Percentiles rank a stretch among this genome's conserved stretches.
Conservation (phyloP, 1,140 invertebrate species). For the Halictus rubicundus region DNA sequence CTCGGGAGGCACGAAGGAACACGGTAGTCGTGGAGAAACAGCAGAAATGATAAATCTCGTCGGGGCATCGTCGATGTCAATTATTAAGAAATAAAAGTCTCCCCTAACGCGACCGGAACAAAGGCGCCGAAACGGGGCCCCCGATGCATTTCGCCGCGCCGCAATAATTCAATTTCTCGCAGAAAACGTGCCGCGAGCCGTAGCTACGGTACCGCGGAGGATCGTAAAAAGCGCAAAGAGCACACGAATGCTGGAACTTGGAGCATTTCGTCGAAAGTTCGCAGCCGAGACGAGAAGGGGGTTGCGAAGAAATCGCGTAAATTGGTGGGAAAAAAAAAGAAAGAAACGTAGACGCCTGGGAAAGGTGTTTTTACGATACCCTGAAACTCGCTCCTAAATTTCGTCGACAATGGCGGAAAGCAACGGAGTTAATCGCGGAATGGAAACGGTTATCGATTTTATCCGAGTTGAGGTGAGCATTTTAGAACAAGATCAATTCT, state of each 20-base stretch:
- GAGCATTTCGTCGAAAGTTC: conserved; percentile 2
- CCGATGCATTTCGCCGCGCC: no score
- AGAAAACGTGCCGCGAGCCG: not conserved
- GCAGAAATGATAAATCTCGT: conserved; percentile 31
- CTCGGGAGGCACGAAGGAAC: conserved; percentile 22
- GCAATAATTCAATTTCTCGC: conserved; percentile 33
- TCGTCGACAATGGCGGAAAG: not conserved
- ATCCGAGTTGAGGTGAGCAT: not conserved
- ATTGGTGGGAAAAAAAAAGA: not conserved
- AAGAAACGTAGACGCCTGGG: not conserved
- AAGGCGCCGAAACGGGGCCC: not conserved
- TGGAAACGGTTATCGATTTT: not conserved
- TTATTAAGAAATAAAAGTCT: conserved; percentile 30
- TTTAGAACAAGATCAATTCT: not conserved
- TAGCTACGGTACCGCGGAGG: no score
- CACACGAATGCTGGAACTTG: not conserved
- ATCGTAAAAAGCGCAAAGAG: not conserved
- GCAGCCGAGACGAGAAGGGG: not conserved
- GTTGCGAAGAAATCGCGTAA: not conserved
- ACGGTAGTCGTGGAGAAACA: conserved; percentile 24
- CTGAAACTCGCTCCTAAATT: not conserved
- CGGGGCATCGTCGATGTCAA: conserved; percentile 8
- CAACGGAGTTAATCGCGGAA: not conserved
- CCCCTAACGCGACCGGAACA: not conserved
- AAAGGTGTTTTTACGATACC: not conserved